Evolutionary conservation across 1,140 invertebrate species (phyloP), one percentile per base, ranked within the genome.

Genomic region (Hirudo medicinalis): DNA sequence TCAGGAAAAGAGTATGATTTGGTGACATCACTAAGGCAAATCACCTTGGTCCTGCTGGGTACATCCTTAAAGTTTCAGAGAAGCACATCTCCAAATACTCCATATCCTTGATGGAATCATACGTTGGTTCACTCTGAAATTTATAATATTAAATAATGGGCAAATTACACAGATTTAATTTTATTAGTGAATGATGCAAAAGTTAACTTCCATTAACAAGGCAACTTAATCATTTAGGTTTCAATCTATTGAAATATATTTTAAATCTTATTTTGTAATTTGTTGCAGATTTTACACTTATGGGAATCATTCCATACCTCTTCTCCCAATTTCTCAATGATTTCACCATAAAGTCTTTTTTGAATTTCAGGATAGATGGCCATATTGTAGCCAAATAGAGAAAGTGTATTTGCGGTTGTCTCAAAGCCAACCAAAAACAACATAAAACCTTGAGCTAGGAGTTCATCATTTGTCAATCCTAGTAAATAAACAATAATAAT

Each of bases 391-490:
- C 82, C 76, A 0, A 83, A 77, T 72, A 85, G 86, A 0, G 81
- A 77, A 53, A 87, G 77, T 0, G 84, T 79, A 0, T 83, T 83
- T 0, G 85, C 80, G 0, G 85, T 82, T 0, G 86, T 87, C 77
- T 87, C 86, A 73, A 85, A 87, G 8, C 86, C 87, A 68, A 84
- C 88, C 0, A 83, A 79, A 72, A 88, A 88, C 74, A 89, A 88
- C 11, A 87, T 67, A 2, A 85, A 81, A 2, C 84, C 85, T 76
- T 88, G 87, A 0, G 86, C 84, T 2, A 87, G 81, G 19, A 90
- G 83, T 74, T 88, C 85, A 29, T 72, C 40, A 40, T 69, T 4
- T 36, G 68, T 36, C 32, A 49, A 13, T 49, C 43, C 43, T 49
- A 49, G 4, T 49, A 49, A 49, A 49, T 17, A 5, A 49, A 49